phyloP scores from a whole-genome alignment of 1,140 invertebrate species.

The Orius laevigatus region DNA sequence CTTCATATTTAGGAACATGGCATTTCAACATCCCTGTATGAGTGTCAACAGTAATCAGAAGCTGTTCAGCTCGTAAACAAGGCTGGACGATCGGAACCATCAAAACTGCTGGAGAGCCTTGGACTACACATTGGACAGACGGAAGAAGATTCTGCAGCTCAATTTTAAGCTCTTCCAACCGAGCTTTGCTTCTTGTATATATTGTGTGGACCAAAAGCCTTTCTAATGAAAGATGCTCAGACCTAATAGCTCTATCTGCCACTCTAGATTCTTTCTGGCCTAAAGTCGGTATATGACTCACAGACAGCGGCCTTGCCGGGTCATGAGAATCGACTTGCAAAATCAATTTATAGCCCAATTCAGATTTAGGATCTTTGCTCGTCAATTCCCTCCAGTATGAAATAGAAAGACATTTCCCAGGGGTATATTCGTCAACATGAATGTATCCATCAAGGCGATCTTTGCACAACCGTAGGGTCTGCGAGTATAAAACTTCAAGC shows the following conservation, averaged over 20 bases:
- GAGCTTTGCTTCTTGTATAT: slow-evolving; percentile 71
- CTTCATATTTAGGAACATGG: slow-evolving; percentile 78
- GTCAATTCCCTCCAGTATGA: slow-evolving; percentile 73
- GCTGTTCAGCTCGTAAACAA: slow-evolving; percentile 75
- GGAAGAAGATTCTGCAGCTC: slow-evolving; percentile 36
- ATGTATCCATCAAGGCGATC: slow-evolving; percentile 82
- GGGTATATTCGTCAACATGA: slow-evolving; percentile 80
- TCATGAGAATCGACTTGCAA: slow-evolving; percentile 76
- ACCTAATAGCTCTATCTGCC: slow-evolving; percentile 61
- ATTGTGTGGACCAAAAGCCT: slow-evolving; percentile 93
- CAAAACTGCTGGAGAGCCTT: slow-evolving; percentile 78
- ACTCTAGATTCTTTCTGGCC: slow-evolving; percentile 57
- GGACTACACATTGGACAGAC: slow-evolving; percentile 36
- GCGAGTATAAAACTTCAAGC: slow-evolving; percentile 86
- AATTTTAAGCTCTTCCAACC: slow-evolving; percentile 67
- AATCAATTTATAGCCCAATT: slow-evolving; percentile 71
- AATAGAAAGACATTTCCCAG: slow-evolving; percentile 72
- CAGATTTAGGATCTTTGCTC: slow-evolving; percentile 57
- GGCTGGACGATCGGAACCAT: slow-evolving; percentile 76
- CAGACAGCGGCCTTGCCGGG: slow-evolving; percentile 61
- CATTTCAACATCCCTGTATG: slow-evolving; percentile 82
- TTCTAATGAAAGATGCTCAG: slow-evolving; percentile 85
- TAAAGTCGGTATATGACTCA: slow-evolving; percentile 75
- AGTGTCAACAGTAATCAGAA: slow-evolving; percentile 82
- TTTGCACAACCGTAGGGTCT: slow-evolving; percentile 71